Conservation (phyloP, 1,140 invertebrate genomes). For the Leptopilina boulardi region DNA sequence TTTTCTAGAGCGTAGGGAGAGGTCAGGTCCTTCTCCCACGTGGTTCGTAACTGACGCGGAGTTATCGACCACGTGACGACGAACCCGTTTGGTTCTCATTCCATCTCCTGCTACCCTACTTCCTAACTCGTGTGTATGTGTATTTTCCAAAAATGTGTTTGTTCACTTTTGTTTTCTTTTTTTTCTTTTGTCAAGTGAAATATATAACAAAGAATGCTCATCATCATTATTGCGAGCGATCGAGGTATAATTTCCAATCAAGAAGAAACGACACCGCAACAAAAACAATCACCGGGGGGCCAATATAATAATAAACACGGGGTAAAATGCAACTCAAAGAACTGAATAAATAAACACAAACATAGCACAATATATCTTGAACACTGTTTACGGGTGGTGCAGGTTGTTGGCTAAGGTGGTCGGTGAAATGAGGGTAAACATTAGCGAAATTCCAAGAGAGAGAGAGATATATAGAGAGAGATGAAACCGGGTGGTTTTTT, state of each 20-base stretch:
- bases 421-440: conserved; percentile 43
- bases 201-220: too few species aligned
- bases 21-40: conserved; percentile 33
- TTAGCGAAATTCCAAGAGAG: conserved; percentile 5
- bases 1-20: conserved; percentile 32
- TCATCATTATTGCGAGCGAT: background rate
- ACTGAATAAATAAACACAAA: conserved; percentile 17
- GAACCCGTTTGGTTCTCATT: conserved; percentile 12
- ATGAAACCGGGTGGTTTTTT: conserved; percentile 31
- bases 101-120: conserved; percentile 21
- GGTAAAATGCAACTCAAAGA: background rate
- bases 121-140: background rate
- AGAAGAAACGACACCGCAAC: background rate
- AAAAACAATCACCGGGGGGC: background rate
- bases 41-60: conserved; percentile 31
- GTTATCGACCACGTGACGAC: conserved; percentile 32
- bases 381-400: conserved; percentile 18
- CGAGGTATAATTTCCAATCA: background rate
- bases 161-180: background rate
- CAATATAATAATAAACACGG: background rate
- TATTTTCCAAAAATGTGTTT: background rate
- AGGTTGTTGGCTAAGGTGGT: conserved; percentile 52
- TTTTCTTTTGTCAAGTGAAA: background rate
- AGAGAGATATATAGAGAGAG: too few species aligned
- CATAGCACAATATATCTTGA: conserved; percentile 15